These are phyloP conservation scores for Caenorhabditis briggsae DNA, from an alignment of 1,140 invertebrate species.

Conservation along the genomic window DNA sequence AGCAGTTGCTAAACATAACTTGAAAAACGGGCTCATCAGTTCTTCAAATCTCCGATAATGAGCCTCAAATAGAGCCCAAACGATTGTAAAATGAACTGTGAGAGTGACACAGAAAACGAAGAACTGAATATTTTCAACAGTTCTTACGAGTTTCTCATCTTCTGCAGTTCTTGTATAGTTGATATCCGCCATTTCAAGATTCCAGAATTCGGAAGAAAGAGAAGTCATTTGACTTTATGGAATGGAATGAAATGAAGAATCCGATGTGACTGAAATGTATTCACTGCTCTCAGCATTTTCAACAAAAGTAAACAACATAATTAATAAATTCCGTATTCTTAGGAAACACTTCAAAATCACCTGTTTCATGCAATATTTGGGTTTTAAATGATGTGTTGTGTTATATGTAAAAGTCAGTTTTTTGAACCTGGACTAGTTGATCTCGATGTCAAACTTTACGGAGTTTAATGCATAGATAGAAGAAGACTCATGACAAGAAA, in stretches of 20 bases:
- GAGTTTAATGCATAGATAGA: no score
- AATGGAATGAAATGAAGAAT: neutral
- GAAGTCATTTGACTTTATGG: neutral
- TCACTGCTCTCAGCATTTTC: conserved; percentile 1
- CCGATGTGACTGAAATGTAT: neutral
- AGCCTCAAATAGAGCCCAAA: conserved; percentile 10
- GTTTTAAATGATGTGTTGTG: no score
- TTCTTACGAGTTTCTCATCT: conserved; percentile 10
- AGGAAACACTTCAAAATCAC: neutral
- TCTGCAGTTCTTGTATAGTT: neutral
- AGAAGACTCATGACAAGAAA: no score
- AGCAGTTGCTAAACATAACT: neutral
- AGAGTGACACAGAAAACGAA: neutral
- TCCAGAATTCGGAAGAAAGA: conserved; percentile 11
- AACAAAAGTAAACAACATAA: neutral
- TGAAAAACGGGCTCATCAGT: neutral
- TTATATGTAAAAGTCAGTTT: no score
- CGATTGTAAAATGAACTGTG: conserved; percentile 5
- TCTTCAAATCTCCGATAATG: conserved; percentile 11
- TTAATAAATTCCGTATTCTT: neutral
- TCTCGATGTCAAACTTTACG: no score
- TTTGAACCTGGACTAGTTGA: no score
- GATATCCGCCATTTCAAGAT: conserved; percentile 21
- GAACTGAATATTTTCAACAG: conserved; percentile 15
- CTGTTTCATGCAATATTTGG: conserved; percentile 13